Evolutionary conservation across 2,888 invertebrate species (phyloP).

Genomic region (Xanthorhoe designata): DNA sequence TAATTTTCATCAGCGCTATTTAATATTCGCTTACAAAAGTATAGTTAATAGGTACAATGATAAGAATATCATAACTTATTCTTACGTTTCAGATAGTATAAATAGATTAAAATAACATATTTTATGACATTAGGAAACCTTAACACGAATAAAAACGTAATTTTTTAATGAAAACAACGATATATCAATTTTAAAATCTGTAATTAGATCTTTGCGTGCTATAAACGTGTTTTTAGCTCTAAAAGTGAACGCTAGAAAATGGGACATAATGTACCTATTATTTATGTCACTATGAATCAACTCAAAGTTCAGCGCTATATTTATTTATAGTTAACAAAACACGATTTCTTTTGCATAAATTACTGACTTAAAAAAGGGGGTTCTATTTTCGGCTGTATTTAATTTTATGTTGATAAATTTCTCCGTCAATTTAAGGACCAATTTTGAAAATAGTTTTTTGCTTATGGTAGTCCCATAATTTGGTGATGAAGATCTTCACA

Average conservation of each 20-base stretch:
- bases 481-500: too few species aligned
- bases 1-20: too few species aligned
- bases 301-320: neutral
- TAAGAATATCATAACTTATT: neutral
- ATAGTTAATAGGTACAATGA: too few species aligned
- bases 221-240: constrained; percentile 30
- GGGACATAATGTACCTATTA: constrained; percentile 11
- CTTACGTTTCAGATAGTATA: neutral
- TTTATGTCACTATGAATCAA: constrained; percentile 28
- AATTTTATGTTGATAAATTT: too few species aligned
- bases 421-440: too few species aligned
- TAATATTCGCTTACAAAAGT: too few species aligned
- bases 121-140: constrained; percentile 15
- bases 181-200: constrained; percentile 39
- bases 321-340: neutral
- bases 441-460: too few species aligned
- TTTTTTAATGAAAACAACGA: constrained; percentile 27
- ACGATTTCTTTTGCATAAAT: too few species aligned
- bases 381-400: too few species aligned
- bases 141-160: constrained; percentile 19
- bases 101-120: neutral
- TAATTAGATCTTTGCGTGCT: constrained; percentile 49
- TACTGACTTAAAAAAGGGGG: too few species aligned
- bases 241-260: constrained; percentile 25
- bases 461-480: too few species aligned